Base-by-base conservation (phyloP, 2,797 vertebrate species). In the Squalus acanthias region DNA sequence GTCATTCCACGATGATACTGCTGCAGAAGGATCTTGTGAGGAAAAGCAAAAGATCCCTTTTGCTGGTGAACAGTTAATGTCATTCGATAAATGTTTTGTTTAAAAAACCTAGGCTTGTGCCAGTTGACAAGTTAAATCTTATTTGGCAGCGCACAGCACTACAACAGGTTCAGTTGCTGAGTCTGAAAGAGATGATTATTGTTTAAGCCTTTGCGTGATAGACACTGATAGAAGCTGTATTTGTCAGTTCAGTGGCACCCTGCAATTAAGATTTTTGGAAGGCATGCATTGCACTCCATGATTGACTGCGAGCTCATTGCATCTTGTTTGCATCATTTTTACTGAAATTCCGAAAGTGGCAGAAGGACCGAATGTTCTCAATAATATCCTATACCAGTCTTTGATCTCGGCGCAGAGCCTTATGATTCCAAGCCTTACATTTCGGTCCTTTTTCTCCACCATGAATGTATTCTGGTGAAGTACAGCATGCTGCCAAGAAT, bases 401-500 rank as follows among this genome's bases (percentile, higher is more conserved):
- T 91, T 91, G 88, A 91, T 63, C 60, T 91, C 12, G 2, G 46
- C 1, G 24, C 50, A 26, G 20, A 6, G 26, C 88, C 26, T 33
- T 6, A 26, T 17, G 50, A 57, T 89, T 89, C 7, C 50, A 24
- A 29, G 10, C 53, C 57, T 57, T 89, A 89, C 13, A 89, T 89
- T 89, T 89, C 29, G 20, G 46, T 4, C 3, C 50, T 89, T 91
- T 63, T 60, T 29, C 12, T 63, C 13, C 0, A 91, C 60, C 24
- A 2, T 96, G 92, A 88, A 96, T 97, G 53, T 29, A 96, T 96
- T 96, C 17, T 53, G 9, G 88, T 10, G 12, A 63, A 74, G 33
- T 0, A 3, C 69, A 96, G 65, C 3, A 60, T 2, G 39, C 67
- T 97, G 96, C 96, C 97, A 67, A 96, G 96, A 6, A 95, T 1